Percentiles rank a stretch among this genome's conserved stretches.
phyloP scores from a whole-genome alignment of 2,113 vertebrate genomes.

The Catagonus wagneri region DNA sequence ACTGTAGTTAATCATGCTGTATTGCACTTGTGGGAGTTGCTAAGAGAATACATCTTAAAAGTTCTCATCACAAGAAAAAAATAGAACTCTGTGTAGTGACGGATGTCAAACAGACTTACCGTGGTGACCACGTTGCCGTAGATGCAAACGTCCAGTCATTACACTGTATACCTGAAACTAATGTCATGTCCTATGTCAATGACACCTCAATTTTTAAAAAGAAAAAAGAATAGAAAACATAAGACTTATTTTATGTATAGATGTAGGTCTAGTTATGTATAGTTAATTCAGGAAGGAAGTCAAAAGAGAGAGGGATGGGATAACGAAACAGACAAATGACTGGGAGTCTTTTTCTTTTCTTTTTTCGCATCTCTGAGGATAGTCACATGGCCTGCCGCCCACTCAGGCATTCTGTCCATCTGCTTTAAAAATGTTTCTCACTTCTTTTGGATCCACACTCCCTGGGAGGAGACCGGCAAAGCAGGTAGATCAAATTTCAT shows the following conservation, averaged over 20 bases:
- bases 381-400: neutral
- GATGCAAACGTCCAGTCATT: neutral
- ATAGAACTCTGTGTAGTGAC: neutral
- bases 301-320: neutral
- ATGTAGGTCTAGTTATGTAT: neutral
- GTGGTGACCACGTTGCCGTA: neutral
- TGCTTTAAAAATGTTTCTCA: slow-evolving; percentile 1
- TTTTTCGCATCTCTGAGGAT: neutral
- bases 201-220: neutral
- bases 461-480: neutral
- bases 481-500: neutral
- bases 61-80: neutral
- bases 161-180: neutral
- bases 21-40: neutral
- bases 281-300: neutral
- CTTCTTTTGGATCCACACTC: neutral
- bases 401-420: neutral
- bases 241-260: neutral
- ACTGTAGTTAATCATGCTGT: neutral
- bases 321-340: neutral
- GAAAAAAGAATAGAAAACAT: neutral
- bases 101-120: neutral
- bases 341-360: no score
- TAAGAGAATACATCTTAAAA: neutral
- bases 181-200: neutral